Evolutionary conservation across 2,113 vertebrate genomes (phyloP).

Genomic region (Stictonetta naevosa): DNA sequence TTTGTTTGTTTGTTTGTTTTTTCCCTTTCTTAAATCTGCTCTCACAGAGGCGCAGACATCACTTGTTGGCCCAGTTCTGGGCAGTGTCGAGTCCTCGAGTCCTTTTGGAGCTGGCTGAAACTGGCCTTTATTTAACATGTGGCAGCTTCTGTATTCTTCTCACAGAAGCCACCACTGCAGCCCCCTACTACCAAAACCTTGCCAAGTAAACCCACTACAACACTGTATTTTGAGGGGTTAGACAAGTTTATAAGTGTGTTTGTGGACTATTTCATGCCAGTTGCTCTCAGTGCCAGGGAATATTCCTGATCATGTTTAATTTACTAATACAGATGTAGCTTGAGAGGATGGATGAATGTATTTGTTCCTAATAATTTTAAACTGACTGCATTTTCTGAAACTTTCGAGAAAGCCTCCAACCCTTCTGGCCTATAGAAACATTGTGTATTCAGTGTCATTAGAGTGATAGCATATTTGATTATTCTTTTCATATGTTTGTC

Average conservation of each 20-base stretch:
- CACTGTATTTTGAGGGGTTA: neutral
- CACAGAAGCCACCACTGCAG: no score
- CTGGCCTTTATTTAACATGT: no score
- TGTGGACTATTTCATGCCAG: neutral
- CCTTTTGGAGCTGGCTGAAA: no score
- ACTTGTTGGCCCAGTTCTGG: no score
- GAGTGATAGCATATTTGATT: neutral
- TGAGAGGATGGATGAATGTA: neutral
- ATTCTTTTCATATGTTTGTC: neutral
- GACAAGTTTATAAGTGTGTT: neutral
- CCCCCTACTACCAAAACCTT: no score
- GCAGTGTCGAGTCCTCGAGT: no score
- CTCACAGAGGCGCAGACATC: no score
- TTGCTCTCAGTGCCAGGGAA: neutral
- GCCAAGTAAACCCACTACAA: no score
- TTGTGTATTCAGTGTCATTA: neutral
- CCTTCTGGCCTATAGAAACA: neutral
- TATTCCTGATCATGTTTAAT: neutral
- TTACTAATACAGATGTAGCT: neutral
- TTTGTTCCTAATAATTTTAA: neutral
- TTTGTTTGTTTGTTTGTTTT: no score
- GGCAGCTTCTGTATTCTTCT: no score
- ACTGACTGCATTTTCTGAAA: neutral
- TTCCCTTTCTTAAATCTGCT: no score
- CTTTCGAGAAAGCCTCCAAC: neutral